Evolutionary conservation across 2,797 vertebrate genomes (phyloP).

Genomic region (Enoplosus armatus): DNA sequence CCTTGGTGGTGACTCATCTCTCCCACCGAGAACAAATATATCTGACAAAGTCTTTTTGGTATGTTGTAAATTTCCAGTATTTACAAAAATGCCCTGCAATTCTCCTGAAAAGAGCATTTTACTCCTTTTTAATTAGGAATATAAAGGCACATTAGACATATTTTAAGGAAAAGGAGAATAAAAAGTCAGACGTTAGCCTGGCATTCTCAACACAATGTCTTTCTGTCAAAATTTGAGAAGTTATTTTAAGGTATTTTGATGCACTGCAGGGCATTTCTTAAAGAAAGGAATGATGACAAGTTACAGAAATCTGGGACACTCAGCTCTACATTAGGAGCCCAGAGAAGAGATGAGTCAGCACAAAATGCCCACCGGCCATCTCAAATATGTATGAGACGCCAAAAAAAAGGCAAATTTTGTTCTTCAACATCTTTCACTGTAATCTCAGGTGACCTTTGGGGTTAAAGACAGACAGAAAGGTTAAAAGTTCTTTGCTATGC

Average conservation of each 20-base stretch:
- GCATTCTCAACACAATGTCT: not conserved
- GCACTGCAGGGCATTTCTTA: not conserved
- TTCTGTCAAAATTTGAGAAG: too few species aligned
- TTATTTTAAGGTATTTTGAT: not conserved
- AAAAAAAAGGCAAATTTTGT: not conserved
- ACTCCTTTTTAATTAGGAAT: not conserved
- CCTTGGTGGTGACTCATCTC: conserved; percentile 36
- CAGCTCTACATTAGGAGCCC: not conserved
- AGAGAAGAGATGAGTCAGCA: conserved; percentile 5
- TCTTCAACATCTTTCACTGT: not conserved
- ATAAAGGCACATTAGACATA: not conserved
- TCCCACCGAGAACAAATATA: not conserved
- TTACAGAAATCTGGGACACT: not conserved
- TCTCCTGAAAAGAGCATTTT: not conserved
- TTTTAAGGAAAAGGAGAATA: not conserved
- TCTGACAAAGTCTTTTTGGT: conserved; percentile 18
- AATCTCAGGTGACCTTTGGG: conserved; percentile 26
- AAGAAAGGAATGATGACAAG: not conserved
- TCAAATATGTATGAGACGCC: conserved; percentile 10
- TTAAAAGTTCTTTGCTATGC: not conserved
- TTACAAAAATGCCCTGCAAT: not conserved
- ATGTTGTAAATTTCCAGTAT: conserved; percentile 21
- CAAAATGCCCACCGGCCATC: not conserved
- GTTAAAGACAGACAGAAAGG: conserved; percentile 9
- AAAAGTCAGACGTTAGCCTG: not conserved